A percentile compares a stretch with the other conserved stretches of the same genome.
phyloP scores from a whole-genome alignment of 2,888 invertebrate species.

The Ornithoptera priamus region DNA sequence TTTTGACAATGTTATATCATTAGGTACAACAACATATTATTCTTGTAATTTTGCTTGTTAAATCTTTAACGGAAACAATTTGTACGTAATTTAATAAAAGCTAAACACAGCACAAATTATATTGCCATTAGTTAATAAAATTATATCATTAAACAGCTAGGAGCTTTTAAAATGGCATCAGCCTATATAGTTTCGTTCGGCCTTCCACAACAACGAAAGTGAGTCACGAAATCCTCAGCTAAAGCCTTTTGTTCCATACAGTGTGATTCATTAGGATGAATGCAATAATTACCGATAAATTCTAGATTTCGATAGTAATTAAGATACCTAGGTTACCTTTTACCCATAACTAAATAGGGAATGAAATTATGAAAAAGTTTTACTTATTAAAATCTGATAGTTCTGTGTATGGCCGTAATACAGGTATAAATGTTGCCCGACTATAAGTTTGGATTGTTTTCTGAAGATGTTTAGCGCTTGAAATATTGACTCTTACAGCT shows the following conservation, averaged over 20 bases:
- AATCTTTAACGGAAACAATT: not conserved
- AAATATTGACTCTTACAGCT: too few relatives aligned
- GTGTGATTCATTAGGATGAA: constrained; percentile 5
- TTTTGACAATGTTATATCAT: too few relatives aligned
- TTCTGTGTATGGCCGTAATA: too few relatives aligned
- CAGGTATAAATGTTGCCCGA: too few relatives aligned
- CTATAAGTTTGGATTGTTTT: too few relatives aligned
- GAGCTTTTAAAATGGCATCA: constrained; percentile 7
- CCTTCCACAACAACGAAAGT: constrained; percentile 22
- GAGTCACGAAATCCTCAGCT: constrained; percentile 17
- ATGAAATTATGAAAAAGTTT: too few relatives aligned
- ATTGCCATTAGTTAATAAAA: not conserved
- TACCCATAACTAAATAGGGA: too few relatives aligned
- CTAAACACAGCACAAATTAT: not conserved
- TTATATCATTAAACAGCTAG: not conserved
- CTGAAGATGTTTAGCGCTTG: too few relatives aligned
- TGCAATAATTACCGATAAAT: not conserved
- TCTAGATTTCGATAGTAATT: not conserved
- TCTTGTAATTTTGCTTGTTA: not conserved
- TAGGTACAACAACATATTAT: not conserved
- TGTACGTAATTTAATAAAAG: constrained; percentile 1
- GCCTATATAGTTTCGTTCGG: constrained; percentile 12
- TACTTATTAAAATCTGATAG: too few relatives aligned
- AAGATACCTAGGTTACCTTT: not conserved
- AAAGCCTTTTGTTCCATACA: constrained; percentile 16